Evolutionary conservation across 2,888 invertebrate genomes (phyloP).

Genomic region (Lottia scabra): DNA sequence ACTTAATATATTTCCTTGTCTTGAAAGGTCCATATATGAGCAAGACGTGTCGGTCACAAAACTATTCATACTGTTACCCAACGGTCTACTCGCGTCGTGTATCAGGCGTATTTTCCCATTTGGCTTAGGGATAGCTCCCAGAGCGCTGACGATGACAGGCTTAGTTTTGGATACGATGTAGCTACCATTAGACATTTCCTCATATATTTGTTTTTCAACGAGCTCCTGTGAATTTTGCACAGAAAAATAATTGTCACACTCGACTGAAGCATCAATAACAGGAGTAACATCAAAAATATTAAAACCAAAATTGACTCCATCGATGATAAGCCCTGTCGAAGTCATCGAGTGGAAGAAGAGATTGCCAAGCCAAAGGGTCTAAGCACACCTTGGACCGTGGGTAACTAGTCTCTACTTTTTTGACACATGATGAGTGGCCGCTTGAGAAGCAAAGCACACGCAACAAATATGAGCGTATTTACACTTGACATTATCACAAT

Average conservation of each 20-base stretch:
- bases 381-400: no score
- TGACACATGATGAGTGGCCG: no score
- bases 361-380: no score
- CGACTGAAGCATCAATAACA: background rate
- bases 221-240: background rate
- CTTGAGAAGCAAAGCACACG: no score
- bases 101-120: background rate
- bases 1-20: background rate
- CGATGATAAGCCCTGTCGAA: no score
- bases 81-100: constrained; percentile 6
- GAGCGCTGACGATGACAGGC: background rate
- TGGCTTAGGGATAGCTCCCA: constrained; percentile 4
- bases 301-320: no score
- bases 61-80: background rate
- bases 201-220: background rate
- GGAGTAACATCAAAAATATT: no score
- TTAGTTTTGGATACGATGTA: background rate
- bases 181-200: background rate
- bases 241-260: background rate
- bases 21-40: background rate
- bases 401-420: no score
- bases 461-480: no score
- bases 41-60: background rate
- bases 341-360: no score
- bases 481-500: no score